These are phyloP conservation scores for Chunga burmeisteri DNA, from an alignment of 2,113 vertebrate genomes.

Conservation along the genomic window DNA sequence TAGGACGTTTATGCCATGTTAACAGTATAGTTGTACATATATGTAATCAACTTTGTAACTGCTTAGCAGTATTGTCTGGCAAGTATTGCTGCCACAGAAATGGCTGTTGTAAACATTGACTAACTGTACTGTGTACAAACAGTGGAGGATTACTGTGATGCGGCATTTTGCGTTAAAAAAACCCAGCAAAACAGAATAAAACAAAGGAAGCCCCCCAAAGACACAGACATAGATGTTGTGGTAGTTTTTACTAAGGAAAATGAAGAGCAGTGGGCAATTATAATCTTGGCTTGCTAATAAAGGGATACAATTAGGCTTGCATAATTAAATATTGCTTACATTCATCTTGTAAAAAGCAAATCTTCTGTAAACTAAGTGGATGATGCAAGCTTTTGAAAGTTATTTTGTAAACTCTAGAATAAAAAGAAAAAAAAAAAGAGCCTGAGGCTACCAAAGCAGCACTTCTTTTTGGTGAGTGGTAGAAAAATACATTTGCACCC, in stretches of 20 bases:
- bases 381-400: slow-evolving; percentile 54
- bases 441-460: slow-evolving; percentile 30
- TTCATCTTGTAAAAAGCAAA: slow-evolving; percentile 44
- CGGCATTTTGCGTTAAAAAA: background rate
- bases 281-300: slow-evolving; percentile 51
- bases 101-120: background rate
- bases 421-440: background rate
- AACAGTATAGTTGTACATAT: slow-evolving; percentile 1
- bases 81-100: background rate
- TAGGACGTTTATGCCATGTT: slow-evolving; percentile 3
- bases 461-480: slow-evolving; percentile 16
- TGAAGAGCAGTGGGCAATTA: background rate
- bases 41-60: background rate
- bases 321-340: slow-evolving; percentile 51
- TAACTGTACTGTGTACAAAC: background rate
- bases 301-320: slow-evolving; percentile 20
- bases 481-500: background rate
- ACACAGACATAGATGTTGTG: background rate
- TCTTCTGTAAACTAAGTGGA: slow-evolving; percentile 36
- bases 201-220: background rate
- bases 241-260: background rate
- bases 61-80: background rate
- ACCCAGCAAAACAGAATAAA: background rate
- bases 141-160: slow-evolving; percentile 2
- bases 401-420: slow-evolving; percentile 24